Base-by-base conservation (phyloP, 2,113 vertebrate genomes). In the Ptyas mucosa region DNA sequence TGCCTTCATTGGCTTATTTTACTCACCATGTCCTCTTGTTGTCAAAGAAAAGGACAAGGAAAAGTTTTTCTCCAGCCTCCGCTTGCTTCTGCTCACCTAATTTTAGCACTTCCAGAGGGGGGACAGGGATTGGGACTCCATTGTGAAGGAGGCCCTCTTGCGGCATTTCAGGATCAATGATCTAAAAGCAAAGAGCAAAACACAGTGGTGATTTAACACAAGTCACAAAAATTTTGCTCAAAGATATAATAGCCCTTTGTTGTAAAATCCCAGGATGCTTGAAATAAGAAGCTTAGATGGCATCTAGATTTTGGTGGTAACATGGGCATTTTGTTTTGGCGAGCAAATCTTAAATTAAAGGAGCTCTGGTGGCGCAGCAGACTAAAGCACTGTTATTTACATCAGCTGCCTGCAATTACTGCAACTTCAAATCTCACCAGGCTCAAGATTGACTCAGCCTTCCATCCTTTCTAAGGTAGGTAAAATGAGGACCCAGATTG, bases 21-120 rank as follows among this genome's bases (percentile, higher is more conserved):
- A 96, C 98, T 98, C 95, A 99, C 99, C 99, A 99, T 85, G 99
- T 99, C 92, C 99, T 98, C 96, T 99, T 99, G 97, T 99, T 99
- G 98, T 99, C 99, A 96, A 99, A 99, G 97, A 99, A 99, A 94
- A 99, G 99, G 96, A 99, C 99, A 94, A 99, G 98, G 97, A 98
- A 99, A 95, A 99, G 99, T 94, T 98, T 98, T 96, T 99, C 98
- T 95, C 96, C 97, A 88, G 98, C 97, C 95, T 99, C 99, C 92
- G 97, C 98, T 97, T 99, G 98, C 94, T 98, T 98, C 97, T 99
- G 98, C 96, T 99, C 98, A 51, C 99, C 99, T 96, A 99, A 92
- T 88, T 95, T 98, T 93, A 99, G 97, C 85, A 99, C 99, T 34
- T 99, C 99, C 97, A 98, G 93, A 0, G 99, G 99, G 4, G 99